Base-by-base conservation (phyloP, 2,797 vertebrate species). In the Sebastiscus albofasciatus region DNA sequence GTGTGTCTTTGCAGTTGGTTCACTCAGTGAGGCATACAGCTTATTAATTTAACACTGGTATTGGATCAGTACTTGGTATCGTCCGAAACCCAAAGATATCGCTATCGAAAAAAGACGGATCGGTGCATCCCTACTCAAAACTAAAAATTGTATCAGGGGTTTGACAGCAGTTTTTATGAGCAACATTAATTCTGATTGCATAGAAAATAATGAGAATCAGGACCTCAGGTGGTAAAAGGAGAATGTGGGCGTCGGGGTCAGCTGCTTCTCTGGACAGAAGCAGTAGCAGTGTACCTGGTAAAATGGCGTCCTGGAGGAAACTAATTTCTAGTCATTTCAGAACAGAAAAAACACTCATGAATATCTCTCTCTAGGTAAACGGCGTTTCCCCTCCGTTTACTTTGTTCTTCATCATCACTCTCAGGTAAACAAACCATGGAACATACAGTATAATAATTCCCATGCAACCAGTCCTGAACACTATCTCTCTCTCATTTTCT, bases 371-470 rank as follows among this genome's bases (percentile, higher is more conserved):
- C 20, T 4, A n/a, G 34, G n/a, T 67, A 71, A 77, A 72, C 33
- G 12, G 1, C 1, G 2, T 14, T 33, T n/a, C 46, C 27, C 27
- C 12, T 49, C 16, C 4, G 4, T 54, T 33, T 24, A 1, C 58
- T 22, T 79, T 72, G n/a, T 61, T 80, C 42, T 66, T 26, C 24
- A 61, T 66, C 55, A 60, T 59, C n/a, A 46, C 29, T 22, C 16
- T 46, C 59, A 80, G 54, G 70, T 54, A 29, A 59, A 69, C 27
- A 34, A 71, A 85, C 34, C 29, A 20, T 54, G 7, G 16, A 72
- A 74, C 36, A 75, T 61, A 76, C 49, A 67, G 34, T 56, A 77
- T 58, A 72, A 86, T 75, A 55, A 55, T 82, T 80, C 85, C 46
- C 90, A 26, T 76, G 72, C 71, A 76, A 82, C 46, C 72, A 72